Conservation (phyloP, 2,113 vertebrate species). For the Gymnogyps californianus region DNA sequence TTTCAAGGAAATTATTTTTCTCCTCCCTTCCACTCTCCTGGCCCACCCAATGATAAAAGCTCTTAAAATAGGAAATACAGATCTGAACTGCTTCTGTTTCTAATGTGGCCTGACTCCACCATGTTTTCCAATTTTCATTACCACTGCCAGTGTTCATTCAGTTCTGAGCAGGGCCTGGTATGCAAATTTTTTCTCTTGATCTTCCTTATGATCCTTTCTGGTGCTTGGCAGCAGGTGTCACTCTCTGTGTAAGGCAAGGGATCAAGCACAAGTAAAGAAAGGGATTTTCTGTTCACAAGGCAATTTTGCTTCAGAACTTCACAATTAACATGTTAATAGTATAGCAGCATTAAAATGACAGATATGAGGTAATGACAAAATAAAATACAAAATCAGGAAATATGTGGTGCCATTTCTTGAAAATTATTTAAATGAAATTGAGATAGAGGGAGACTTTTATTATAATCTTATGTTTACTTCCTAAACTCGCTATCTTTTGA, state of each 20-base stretch:
- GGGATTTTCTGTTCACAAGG: neutral
- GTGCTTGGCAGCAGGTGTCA: neutral
- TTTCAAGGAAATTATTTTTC: neutral
- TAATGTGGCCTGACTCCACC: neutral
- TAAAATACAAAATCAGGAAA: neutral
- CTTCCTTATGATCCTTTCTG: neutral
- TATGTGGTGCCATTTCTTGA: neutral
- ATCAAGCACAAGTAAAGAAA: neutral
- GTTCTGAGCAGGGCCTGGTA: neutral
- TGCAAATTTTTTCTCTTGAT: neutral
- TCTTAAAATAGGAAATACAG: neutral
- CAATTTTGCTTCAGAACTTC: neutral
- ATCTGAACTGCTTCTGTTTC: neutral
- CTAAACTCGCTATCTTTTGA: neutral
- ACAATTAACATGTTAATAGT: neutral
- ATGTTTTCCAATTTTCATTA: neutral
- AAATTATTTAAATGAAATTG: neutral
- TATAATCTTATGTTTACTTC: neutral
- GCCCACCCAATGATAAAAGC: neutral
- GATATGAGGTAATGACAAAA: neutral
- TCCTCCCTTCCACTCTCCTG: neutral
- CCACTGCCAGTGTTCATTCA: neutral
- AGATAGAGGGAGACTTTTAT: neutral
- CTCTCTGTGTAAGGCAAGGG: neutral
- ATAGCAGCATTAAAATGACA: neutral